Evolutionary conservation across 2,113 vertebrate species (phyloP), one percentile per base, ranked within the genome.

Genomic region (Cyanoramphus novaezelandiae): DNA sequence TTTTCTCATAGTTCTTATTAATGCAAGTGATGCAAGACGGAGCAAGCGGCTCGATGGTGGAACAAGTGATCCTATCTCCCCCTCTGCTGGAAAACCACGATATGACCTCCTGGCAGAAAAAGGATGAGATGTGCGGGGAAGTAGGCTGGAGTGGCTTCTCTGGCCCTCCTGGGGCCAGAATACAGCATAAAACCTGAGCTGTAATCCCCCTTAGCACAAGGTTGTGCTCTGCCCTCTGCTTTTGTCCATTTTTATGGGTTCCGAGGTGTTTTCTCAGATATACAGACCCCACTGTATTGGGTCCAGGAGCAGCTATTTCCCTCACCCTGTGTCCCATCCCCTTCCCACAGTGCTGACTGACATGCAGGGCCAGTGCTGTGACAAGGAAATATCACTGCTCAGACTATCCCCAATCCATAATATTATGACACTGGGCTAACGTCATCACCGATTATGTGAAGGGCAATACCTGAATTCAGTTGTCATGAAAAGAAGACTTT

Each of bases 11-110:
- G 29, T 89, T 88, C 68, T 60, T 7, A 1, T 15, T 46, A 27
- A 35, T 23, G 65, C 28, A 9, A 3, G 33, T 6, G 23, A 35
- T 0, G 37, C 43, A 13, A 31, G 37, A 2, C 39, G 1, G 41
- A 47, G 19, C 4, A 0, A 13, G 69, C 0, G 0, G 31, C 72
- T 74, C 9, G 2, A 0, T 28, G 55, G 25, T 71, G 75, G 91
- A 91, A 97, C 69, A 71, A 92, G 77, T 5, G 84, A 93, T 96
- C 93, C 94, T 96, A 41, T 93, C 69, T 89, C 94, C 28, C 97
- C 97, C 97, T 96, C 97, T 97, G 95, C 95, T 97, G 97, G 94
- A 92, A 81, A 80, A 17, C 17, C 44, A 43, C 0, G 80, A 39
- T 53, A 96, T 82, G 50, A 28, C 72, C 24, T 11, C 18, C 72